Percentiles rank a stretch among this genome's conserved stretches.
phyloP scores from a whole-genome alignment of 2,888 invertebrate species.

The Ectemnius lituratus region DNA sequence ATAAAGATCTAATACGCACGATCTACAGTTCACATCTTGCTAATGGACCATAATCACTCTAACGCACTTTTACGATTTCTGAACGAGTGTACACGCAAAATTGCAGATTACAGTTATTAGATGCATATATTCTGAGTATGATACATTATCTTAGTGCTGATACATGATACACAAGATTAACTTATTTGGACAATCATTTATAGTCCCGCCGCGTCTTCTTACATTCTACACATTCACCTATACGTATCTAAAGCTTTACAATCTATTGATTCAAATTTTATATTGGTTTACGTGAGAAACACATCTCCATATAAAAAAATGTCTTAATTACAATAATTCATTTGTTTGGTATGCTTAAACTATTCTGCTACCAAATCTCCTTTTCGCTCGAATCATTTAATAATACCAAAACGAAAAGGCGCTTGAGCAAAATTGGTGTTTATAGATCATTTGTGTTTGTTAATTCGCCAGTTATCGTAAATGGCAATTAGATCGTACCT shows the following conservation, averaged over 20 bases:
- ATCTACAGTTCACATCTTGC: too few species aligned
- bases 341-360: not conserved
- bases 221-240: conserved; percentile 11
- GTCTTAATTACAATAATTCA: conserved; percentile 16
- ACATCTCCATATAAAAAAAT: conserved; percentile 26
- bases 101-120: conserved; percentile 4
- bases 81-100: not conserved
- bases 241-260: conserved; percentile 2
- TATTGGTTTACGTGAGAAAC: conserved; percentile 17
- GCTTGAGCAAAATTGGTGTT: not conserved
- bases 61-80: too few species aligned
- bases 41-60: too few species aligned
- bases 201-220: conserved; percentile 1
- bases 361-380: not conserved
- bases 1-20: too few species aligned
- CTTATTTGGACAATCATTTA: conserved; percentile 10
- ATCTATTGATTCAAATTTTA: conserved; percentile 3
- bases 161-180: conserved; percentile 9
- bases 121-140: conserved; percentile 15
- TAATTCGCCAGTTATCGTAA: too few species aligned
- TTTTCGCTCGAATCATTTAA: not conserved
- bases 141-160: conserved; percentile 17
- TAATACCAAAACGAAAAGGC: not conserved
- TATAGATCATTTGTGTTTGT: too few species aligned
- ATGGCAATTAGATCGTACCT: conserved; percentile 15